Base-by-base conservation (phyloP, 2,888 invertebrate species). In the Xanthorhoe designata region DNA sequence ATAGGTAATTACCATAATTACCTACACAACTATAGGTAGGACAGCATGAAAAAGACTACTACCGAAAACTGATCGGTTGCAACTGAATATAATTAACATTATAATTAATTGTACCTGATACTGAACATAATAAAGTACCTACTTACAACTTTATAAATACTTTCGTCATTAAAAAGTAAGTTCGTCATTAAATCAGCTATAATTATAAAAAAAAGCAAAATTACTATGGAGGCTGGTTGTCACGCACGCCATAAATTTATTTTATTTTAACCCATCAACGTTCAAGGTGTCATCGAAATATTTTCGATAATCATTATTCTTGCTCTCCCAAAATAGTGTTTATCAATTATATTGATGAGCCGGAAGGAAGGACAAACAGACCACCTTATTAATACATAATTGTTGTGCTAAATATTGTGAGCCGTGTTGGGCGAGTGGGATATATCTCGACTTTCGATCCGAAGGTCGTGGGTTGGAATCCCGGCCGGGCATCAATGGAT, bases 231-330 rank as follows among this genome's bases (percentile, higher is more conserved):
- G 62, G 29, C 38, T 50, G 38, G 56, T 50, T 63, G 56, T 51
- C 63, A 57, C 29, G 56, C 56, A 57, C 42, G 55, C 32, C 42
- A 45, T 42, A 5, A 56, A 19, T 53, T 45, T 4, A 58, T 13
- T 58, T 58, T n/a, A n/a, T n/a, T n/a, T 24, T 49, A 15, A 24
- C 15, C 49, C 18, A 47, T 47, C 55, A 50, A 13, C 19, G 42
- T 54, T 64, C 64, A 58, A 64, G 64, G 64, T 49, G 17, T 17
- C 35, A 19, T 45, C 45, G 35, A 29, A 49, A 54, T 8, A 17
- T 38, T 59, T 35, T 9, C 49, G n/a, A 64, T 53, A 49, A 56
- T 56, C 52, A 63, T 32, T 45, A 45, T 32, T 24, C 29, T 17
- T 29, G 50, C n/a, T 15, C 0, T 55, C 55, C 52, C 32, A 57